Evolutionary conservation across 2,888 invertebrate genomes (phyloP).

Genomic region (Ectemnius cavifrons): DNA sequence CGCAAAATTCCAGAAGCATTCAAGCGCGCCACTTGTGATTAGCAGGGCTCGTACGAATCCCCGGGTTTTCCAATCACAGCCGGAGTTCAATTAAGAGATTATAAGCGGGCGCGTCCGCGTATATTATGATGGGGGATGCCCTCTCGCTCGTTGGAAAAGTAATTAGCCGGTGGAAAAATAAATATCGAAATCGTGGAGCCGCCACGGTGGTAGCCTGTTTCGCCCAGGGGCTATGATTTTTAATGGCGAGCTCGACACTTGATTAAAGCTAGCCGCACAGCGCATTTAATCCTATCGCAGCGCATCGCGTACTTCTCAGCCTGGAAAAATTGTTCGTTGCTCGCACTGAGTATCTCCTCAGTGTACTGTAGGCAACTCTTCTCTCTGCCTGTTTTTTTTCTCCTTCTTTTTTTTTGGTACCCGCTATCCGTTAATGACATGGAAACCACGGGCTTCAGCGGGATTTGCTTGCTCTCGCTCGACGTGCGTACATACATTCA

Average conservation of each 20-base stretch:
- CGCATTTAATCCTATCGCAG: constrained; percentile 1
- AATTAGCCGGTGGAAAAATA: too few relatives aligned
- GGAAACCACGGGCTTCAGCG: constrained; percentile 12
- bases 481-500: not conserved
- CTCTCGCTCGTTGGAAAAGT: too few relatives aligned
- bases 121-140: too few relatives aligned
- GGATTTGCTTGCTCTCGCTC: constrained; percentile 3
- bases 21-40: too few relatives aligned
- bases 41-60: too few relatives aligned
- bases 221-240: constrained; percentile 7
- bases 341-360: too few relatives aligned
- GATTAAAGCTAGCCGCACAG: constrained; percentile 7
- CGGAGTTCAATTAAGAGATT: too few relatives aligned
- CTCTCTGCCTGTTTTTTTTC: not conserved
- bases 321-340: constrained; percentile 33
- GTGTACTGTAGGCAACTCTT: too few relatives aligned
- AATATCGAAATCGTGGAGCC: too few relatives aligned
- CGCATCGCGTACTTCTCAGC: constrained; percentile 19
- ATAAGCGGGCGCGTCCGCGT: too few relatives aligned
- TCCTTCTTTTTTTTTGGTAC: not conserved
- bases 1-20: constrained; percentile 45
- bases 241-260: not conserved
- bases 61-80: too few relatives aligned
- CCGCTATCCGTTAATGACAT: constrained; percentile 31
- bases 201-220: too few relatives aligned